Evolutionary conservation across 2,797 vertebrate genomes (phyloP).

Genomic region (Neostethus bicornis): DNA sequence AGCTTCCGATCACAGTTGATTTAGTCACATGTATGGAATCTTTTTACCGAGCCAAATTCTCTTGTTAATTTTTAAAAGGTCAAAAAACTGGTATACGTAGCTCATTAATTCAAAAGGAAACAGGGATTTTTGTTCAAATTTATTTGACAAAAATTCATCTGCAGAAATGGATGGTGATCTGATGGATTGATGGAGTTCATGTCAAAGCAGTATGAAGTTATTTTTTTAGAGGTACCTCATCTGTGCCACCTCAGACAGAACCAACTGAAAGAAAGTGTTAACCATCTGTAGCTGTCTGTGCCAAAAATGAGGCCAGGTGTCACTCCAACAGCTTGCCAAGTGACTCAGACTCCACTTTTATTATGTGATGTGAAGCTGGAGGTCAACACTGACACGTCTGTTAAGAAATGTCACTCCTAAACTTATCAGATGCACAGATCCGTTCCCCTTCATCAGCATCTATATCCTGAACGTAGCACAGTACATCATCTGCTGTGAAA

Average conservation of each 20-base stretch:
- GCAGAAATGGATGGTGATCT: neutral
- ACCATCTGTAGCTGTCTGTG: conserved; percentile 14
- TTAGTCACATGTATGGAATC: neutral
- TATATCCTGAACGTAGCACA: conserved; percentile 24
- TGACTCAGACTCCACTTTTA: conserved; percentile 55
- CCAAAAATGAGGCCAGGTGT: conserved; percentile 44
- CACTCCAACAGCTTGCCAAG: conserved; percentile 24
- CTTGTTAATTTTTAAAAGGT: neutral
- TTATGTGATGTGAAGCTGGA: conserved; percentile 46
- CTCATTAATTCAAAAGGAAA: neutral
- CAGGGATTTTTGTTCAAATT: neutral
- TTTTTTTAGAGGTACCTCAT: neutral
- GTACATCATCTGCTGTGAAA: conserved; percentile 17
- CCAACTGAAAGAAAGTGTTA: conserved; percentile 14
- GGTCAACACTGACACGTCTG: conserved; percentile 33
- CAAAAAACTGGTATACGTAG: neutral
- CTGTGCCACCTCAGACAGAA: neutral
- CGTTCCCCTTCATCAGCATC: conserved; percentile 33
- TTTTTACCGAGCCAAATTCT: too few species aligned
- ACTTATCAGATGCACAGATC: conserved; percentile 37
- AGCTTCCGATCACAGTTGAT: neutral
- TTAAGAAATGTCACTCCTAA: conserved; percentile 30
- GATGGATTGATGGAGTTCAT: neutral
- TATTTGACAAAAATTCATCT: neutral
- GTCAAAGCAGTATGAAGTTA: too few species aligned